These are phyloP conservation scores for Cerastis leucographa DNA, from an alignment of 2,888 invertebrate genomes.

Conservation along the genomic window DNA sequence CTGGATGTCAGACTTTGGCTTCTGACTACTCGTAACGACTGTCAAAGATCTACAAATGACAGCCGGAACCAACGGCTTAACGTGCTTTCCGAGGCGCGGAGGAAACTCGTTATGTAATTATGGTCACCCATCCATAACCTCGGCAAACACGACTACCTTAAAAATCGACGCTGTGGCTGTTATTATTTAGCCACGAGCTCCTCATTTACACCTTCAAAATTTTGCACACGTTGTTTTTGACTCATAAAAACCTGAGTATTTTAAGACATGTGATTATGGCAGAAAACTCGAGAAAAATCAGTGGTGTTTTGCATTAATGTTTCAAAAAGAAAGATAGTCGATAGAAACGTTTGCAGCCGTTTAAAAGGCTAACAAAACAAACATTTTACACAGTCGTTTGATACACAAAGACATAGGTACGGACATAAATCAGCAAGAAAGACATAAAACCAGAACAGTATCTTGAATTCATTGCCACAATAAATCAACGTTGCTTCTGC, in stretches of 20 bases:
- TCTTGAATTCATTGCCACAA: constrained; percentile 41
- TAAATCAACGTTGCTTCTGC: constrained; percentile 45
- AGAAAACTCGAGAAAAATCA: neutral
- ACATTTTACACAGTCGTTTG: constrained; percentile 1
- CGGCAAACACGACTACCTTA: too few species aligned
- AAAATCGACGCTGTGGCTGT: too few species aligned
- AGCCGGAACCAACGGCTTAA: too few species aligned
- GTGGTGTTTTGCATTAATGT: neutral
- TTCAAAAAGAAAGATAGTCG: neutral
- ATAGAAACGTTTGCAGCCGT: neutral
- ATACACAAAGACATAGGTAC: constrained; percentile 28
- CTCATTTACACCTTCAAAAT: too few species aligned
- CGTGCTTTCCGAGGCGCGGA: too few species aligned
- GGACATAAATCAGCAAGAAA: constrained; percentile 22
- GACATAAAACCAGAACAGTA: constrained; percentile 27
- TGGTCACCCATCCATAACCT: too few species aligned
- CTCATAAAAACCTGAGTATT: neutral
- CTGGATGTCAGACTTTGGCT: too few species aligned
- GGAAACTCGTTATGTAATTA: too few species aligned
- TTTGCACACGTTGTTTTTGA: neutral
- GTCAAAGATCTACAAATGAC: too few species aligned
- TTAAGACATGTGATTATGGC: neutral
- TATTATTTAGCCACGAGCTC: too few species aligned
- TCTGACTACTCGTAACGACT: too few species aligned
- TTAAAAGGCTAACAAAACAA: constrained; percentile 23